Evolutionary conservation across 2,797 vertebrate genomes (phyloP).

Genomic region (Catharus ustulatus): DNA sequence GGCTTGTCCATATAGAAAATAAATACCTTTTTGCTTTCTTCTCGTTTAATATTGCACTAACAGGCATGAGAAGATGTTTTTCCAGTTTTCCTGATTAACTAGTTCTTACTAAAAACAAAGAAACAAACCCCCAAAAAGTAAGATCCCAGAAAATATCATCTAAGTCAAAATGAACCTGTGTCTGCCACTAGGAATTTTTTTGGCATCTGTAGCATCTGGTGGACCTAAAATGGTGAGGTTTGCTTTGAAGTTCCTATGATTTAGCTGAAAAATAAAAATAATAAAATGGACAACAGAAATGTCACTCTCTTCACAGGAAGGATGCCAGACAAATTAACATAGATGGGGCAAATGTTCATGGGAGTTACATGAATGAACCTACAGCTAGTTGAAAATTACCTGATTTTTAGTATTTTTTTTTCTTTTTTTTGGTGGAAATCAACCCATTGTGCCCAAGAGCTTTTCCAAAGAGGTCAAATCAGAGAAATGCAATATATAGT

Average conservation of each 20-base stretch:
- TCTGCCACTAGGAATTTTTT: neutral
- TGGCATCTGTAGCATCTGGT: neutral
- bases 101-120: neutral
- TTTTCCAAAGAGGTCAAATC: neutral
- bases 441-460: neutral
- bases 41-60: neutral
- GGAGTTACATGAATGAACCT: neutral
- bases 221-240: neutral
- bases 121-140: fast-evolving
- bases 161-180: neutral
- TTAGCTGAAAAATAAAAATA: neutral
- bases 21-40: neutral
- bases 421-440: neutral
- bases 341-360: neutral
- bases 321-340: neutral
- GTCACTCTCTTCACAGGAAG: neutral
- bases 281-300: neutral
- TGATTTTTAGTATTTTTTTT: neutral
- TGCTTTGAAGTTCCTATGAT: neutral
- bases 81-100: neutral
- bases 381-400: neutral
- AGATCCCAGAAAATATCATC: neutral
- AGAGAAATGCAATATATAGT: neutral
- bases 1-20: neutral
- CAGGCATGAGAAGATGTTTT: neutral